phyloP scores from a whole-genome alignment of 1,140 invertebrate species.

The Heliconius melpomene region DNA sequence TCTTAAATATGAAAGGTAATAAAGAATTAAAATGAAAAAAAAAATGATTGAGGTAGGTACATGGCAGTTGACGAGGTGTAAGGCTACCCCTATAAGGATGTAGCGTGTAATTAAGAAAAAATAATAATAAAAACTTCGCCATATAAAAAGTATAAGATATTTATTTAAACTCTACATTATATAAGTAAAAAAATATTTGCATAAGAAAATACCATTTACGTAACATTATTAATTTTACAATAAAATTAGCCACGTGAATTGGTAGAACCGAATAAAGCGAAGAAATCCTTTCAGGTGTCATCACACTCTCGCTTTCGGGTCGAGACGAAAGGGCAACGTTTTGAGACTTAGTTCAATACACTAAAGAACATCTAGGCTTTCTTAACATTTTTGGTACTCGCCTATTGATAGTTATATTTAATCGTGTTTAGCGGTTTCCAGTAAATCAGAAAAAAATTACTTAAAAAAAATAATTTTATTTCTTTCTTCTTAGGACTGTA shows the following conservation, averaged over 20 bases:
- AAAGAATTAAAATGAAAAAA: too few species aligned
- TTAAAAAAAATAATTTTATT: too few species aligned
- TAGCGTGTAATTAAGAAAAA: too few species aligned
- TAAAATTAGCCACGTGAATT: neutral
- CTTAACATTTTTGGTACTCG: neutral
- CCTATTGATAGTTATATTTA: neutral
- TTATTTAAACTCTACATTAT: too few species aligned
- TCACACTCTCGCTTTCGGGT: conserved; percentile 19
- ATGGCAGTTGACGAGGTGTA: too few species aligned
- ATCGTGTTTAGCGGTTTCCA: neutral
- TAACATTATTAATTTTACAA: neutral
- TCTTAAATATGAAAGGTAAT: too few species aligned
- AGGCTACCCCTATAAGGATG: too few species aligned
- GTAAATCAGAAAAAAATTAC: neutral
- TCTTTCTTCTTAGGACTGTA: too few species aligned
- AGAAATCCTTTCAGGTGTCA: conserved; percentile 8
- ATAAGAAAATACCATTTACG: neutral
- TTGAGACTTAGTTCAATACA: neutral
- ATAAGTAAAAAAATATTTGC: too few species aligned
- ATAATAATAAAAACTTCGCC: too few species aligned
- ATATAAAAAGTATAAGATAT: too few species aligned
- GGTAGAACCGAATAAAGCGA: neutral
- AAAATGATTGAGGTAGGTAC: too few species aligned
- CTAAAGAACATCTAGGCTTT: conserved; percentile 5
- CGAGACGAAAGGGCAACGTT: conserved; percentile 4